Conservation (phyloP, 1,140 invertebrate genomes). For the Hydropsyche tenuis region DNA sequence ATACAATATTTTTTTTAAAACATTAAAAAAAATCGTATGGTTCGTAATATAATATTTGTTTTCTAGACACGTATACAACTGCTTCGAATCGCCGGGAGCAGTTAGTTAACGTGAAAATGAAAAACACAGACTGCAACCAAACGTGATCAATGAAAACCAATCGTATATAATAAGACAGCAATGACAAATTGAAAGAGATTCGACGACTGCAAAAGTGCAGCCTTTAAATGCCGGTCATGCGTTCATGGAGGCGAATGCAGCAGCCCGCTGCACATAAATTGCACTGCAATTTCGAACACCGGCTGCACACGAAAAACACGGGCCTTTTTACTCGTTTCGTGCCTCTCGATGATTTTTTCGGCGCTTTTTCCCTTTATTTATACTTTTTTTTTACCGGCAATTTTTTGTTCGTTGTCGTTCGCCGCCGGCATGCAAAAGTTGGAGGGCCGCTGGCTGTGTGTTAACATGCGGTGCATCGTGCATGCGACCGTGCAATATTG, state of each 20-base stretch:
- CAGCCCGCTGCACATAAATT: constrained; percentile 39
- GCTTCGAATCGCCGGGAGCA: too few relatives aligned
- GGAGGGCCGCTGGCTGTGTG: background rate
- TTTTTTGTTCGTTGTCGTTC: background rate
- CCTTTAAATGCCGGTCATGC: constrained; percentile 36
- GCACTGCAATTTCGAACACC: constrained; percentile 34
- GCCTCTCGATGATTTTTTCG: background rate
- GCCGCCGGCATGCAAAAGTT: background rate
- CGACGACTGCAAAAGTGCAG: background rate
- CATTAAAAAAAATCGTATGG: too few relatives aligned
- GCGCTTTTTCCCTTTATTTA: too few relatives aligned
- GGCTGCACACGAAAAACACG: constrained; percentile 28
- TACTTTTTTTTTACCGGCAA: background rate
- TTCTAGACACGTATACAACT: too few relatives aligned
- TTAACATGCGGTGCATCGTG: constrained; percentile 23
- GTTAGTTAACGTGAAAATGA: too few relatives aligned
- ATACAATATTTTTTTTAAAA: too few relatives aligned
- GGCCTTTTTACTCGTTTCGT: background rate
- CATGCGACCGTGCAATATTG: constrained; percentile 17
- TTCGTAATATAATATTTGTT: too few relatives aligned
- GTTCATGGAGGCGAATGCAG: constrained; percentile 24
- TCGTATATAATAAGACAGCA: too few relatives aligned
- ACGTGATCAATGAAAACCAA: too few relatives aligned
- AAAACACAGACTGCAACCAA: too few relatives aligned
- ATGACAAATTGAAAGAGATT: too few relatives aligned